Base-by-base conservation (phyloP, 2,888 invertebrate species). In the Ctena decussata region DNA sequence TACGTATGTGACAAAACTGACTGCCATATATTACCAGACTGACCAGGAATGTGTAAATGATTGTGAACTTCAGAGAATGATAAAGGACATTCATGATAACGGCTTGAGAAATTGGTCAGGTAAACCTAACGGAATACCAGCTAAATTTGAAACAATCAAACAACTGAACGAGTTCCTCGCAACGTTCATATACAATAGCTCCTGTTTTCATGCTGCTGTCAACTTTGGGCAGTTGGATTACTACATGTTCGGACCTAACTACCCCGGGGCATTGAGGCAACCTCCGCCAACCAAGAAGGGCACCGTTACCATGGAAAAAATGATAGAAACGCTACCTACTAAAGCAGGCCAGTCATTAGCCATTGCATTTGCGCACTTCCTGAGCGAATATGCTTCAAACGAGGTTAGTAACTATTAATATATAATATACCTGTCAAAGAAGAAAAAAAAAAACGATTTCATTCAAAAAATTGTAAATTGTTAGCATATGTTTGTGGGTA, bases 151-250 rank as follows among this genome's bases (percentile, higher is more conserved):
- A 41, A 80, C 82, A 21, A 8, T 84, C 8, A 49, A 44, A 27
- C 78, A 86, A 46, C 24, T 89, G 39, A 71, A 76, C 0, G 89
- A 89, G 70, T 69, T 86, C 44, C 44, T 85, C 8, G 74, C 86
- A 37, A 86, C 83, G 76, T 81, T 86, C 53, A 85, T 89, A 15
- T 89, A 82, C 71, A 77, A 82, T 60, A 74, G 83, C 5, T 86
- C 86, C 39, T 84, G 80, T 32, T 89, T 80, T 35, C 89, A 89
- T 77, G 69, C 86, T 30, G 80, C 89, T 0, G 32, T 89, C 65
- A 89, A 89, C 76, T 89, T 86, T 74, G 76, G 84, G 12, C 89
- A 89, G 73, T 46, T 82, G 57, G 89, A 89, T 79, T 89, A 89
- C 71, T 86, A 82, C 46, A 79, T 74, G 60, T 89, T 86, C 46